These are phyloP conservation scores for Limnephilus lunatus DNA, from an alignment of 2,888 invertebrate genomes.

Conservation along the genomic window DNA sequence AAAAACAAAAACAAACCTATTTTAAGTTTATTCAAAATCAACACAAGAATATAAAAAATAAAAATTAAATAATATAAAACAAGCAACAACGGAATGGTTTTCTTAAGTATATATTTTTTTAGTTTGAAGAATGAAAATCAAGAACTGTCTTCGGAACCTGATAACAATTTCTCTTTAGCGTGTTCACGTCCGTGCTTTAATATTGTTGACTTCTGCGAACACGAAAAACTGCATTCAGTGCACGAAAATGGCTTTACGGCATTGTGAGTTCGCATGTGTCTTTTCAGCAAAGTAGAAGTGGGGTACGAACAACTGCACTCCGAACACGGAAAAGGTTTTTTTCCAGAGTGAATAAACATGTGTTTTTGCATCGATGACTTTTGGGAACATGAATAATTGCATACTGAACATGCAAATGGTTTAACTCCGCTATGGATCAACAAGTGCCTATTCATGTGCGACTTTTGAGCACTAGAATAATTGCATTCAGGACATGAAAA, in stretches of 20 bases:
- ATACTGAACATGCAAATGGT: slow-evolving; percentile 11
- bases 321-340: slow-evolving; percentile 28
- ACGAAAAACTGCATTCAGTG: neutral
- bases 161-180: neutral
- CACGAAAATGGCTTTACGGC: neutral
- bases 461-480: neutral
- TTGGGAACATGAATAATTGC: neutral
- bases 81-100: neutral
- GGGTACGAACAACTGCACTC: neutral
- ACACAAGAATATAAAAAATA: too few species aligned
- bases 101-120: too few species aligned
- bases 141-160: neutral
- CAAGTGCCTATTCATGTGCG: slow-evolving; percentile 30
- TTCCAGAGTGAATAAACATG: neutral
- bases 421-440: slow-evolving; percentile 9
- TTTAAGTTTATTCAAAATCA: too few species aligned
- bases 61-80: too few species aligned
- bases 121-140: neutral
- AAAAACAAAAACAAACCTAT: too few species aligned
- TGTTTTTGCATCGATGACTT: neutral
- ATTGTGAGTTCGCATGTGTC: neutral
- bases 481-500: neutral
- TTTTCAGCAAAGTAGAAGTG: neutral
- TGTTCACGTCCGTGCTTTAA: neutral
- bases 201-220: neutral